Percentiles rank a stretch among this genome's conserved stretches.
Conservation (phyloP, 1,140 invertebrate genomes). For the Drosophila quadrilineata region DNA sequence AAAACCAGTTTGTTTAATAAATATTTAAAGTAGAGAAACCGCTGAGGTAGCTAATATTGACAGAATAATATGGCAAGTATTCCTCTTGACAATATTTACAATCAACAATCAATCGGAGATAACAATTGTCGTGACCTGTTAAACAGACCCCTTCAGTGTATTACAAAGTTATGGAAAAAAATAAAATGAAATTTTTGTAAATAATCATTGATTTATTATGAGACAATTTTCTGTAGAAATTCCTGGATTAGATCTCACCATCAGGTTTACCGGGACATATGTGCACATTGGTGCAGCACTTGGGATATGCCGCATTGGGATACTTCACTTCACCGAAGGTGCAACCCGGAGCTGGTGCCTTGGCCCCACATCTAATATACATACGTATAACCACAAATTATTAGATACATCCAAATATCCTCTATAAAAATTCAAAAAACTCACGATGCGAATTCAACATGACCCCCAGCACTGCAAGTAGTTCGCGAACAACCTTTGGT, state of each 20-base stretch:
- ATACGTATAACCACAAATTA: neutral
- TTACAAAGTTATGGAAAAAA: no score
- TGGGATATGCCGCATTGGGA: constrained; percentile 24
- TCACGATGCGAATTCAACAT: constrained; percentile 6
- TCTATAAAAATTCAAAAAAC: neutral
- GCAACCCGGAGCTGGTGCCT: neutral
- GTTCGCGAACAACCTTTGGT: neutral
- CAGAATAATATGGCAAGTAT: no score
- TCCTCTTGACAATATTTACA: no score
- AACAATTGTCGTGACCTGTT: no score
- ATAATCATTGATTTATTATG: no score
- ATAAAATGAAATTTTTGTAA: no score
- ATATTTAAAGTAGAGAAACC: no score
- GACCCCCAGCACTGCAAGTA: neutral
- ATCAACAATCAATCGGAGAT: no score
- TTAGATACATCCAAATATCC: neutral
- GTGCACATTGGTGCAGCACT: constrained; percentile 21
- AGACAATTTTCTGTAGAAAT: no score
- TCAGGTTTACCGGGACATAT: constrained; percentile 6
- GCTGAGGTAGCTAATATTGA: no score
- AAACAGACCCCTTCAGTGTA: no score
- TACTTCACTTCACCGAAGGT: constrained; percentile 10
- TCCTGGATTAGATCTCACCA: constrained; percentile 3
- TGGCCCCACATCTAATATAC: constrained; percentile 8
- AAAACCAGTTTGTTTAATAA: no score